These are phyloP conservation scores for Eospalax fontanierii DNA, from an alignment of 2,797 vertebrate species.

Conservation along the genomic window DNA sequence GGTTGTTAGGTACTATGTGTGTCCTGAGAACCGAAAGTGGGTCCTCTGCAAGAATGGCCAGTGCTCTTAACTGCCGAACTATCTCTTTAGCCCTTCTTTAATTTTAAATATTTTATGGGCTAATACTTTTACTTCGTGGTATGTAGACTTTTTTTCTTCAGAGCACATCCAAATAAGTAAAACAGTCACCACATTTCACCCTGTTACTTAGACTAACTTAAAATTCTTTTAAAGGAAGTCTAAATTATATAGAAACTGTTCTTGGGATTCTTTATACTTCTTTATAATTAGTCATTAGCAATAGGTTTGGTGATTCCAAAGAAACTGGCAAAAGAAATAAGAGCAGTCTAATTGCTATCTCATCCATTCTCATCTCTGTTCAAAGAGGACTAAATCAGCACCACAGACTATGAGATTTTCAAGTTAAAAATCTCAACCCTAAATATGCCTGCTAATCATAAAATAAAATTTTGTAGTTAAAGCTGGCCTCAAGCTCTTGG, in stretches of 20 bases:
- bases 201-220: neutral
- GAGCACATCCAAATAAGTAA: conserved; percentile 3
- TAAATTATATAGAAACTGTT: neutral
- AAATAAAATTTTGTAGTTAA: conserved; percentile 3
- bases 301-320: neutral
- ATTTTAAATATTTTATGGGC: neutral
- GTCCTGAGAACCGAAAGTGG: too few species aligned
- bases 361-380: neutral
- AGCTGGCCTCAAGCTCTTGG: neutral
- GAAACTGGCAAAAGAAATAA: neutral
- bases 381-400: neutral
- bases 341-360: neutral
- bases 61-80: too few species aligned
- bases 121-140: neutral
- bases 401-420: conserved; percentile 8
- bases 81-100: too few species aligned
- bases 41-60: too few species aligned
- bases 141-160: neutral
- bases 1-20: too few species aligned
- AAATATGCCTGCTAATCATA: neutral
- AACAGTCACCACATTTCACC: neutral
- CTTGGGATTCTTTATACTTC: neutral
- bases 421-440: neutral
- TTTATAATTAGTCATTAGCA: neutral
- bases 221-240: conserved; percentile 39